Evolutionary conservation across 2,888 invertebrate genomes (phyloP).

Genomic region (Lithophane socia): DNA sequence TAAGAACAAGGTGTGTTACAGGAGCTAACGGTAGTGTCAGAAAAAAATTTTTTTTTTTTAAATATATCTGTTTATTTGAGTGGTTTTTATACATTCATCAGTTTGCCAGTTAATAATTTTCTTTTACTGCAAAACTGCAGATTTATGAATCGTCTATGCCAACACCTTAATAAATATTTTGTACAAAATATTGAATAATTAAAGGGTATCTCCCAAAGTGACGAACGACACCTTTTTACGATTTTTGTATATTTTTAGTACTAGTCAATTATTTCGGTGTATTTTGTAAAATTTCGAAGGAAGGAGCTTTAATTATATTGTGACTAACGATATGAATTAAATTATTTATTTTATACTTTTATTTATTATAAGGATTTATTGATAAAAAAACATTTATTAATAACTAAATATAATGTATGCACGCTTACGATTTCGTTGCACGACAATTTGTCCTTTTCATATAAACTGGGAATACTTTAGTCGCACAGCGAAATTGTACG

Average conservation of each 20-base stretch:
- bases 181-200: slow-evolving; percentile 63
- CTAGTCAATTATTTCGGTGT: slow-evolving; percentile 78
- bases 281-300: slow-evolving; percentile 57
- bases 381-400: not conserved
- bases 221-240: slow-evolving; percentile 63
- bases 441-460: not conserved
- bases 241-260: slow-evolving; percentile 73
- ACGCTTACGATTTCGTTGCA: not conserved
- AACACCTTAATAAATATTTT: slow-evolving; percentile 47
- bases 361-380: not conserved
- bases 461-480: not conserved
- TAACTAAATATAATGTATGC: not conserved
- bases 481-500: not conserved
- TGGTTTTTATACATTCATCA: too few relatives aligned
- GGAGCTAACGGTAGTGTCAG: not conserved
- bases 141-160: slow-evolving; percentile 4
- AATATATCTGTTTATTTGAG: not conserved
- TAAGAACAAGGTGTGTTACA: not conserved
- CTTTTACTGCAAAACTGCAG: not conserved
- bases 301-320: slow-evolving; percentile 68
- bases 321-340: slow-evolving; percentile 49
- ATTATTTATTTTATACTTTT: slow-evolving; percentile 57
- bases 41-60: not conserved
- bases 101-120: too few relatives aligned
- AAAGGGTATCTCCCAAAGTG: slow-evolving; percentile 46